Conservation (phyloP, 2,888 invertebrate genomes). For the Gymnocheta viridis region DNA sequence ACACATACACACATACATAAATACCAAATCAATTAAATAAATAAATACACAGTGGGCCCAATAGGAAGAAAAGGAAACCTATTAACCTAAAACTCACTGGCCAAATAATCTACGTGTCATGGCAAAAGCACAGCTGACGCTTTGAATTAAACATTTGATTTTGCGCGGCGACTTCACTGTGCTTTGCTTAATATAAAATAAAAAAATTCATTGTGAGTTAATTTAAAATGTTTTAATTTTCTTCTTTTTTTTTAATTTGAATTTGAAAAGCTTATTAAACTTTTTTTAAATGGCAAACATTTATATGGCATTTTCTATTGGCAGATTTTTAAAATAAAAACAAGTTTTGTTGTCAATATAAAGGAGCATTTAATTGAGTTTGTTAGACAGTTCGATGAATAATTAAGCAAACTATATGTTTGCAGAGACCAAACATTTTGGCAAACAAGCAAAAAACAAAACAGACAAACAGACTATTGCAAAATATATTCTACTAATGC, state of each 20-base stretch:
- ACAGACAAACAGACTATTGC: neutral
- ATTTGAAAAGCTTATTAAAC: conserved; percentile 2
- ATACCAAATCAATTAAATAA: conserved; percentile 4
- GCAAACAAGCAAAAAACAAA: neutral
- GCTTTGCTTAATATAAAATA: neutral
- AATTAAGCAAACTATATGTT: neutral
- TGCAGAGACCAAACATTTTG: neutral
- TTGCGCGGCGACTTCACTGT: neutral
- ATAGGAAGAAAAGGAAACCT: neutral
- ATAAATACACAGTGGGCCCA: neutral
- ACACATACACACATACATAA: too few species aligned
- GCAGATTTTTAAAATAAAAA: neutral
- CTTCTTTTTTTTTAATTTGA: neutral
- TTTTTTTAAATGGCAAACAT: neutral
- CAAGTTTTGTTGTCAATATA: neutral
- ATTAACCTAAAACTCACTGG: too few species aligned
- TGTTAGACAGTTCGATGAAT: neutral
- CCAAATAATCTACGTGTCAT: too few species aligned
- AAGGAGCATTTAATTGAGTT: conserved; percentile 1
- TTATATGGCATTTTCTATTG: neutral
- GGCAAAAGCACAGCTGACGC: too few species aligned
- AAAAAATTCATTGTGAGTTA: neutral
- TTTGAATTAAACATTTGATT: too few species aligned
- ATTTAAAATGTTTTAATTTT: conserved; percentile 11
- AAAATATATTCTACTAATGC: neutral